These are phyloP conservation scores for Muraenolepis orangiensis DNA, from an alignment of 2,797 vertebrate species.

Conservation along the genomic window DNA sequence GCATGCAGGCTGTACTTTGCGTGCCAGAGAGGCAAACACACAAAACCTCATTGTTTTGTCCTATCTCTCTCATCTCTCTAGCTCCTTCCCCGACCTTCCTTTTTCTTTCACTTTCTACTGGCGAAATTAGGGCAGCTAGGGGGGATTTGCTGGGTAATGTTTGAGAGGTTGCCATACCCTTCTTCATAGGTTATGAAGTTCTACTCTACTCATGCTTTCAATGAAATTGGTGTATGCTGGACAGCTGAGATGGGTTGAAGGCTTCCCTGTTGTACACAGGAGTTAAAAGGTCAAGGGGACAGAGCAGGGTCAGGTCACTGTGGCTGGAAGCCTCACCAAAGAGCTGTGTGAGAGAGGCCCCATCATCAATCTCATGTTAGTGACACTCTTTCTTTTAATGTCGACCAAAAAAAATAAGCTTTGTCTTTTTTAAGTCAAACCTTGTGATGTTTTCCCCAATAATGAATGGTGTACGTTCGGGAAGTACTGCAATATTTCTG, in stretches of 20 bases:
- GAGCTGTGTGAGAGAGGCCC: not conserved
- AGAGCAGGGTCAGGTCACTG: not conserved
- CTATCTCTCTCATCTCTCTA: constrained; percentile 1
- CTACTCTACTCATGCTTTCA: not conserved
- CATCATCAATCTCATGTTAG: not conserved
- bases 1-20: not conserved
- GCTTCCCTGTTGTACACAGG: not conserved
- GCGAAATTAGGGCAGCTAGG: not conserved
- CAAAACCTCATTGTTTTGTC: not conserved
- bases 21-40: not conserved
- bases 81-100: not conserved
- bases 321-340: not conserved
- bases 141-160: not conserved
- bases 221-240: not conserved
- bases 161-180: not conserved
- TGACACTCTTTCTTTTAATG: not conserved
- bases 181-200: not conserved
- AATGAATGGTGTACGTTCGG: not conserved
- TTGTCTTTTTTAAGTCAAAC: not conserved
- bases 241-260: not conserved
- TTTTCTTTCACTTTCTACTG: not conserved
- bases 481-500: not conserved
- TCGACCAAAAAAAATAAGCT: no score
- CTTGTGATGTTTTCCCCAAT: not conserved
- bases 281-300: not conserved